phyloP scores from a whole-genome alignment of 2,888 invertebrate species.

The Plemyria rubiginata region DNA sequence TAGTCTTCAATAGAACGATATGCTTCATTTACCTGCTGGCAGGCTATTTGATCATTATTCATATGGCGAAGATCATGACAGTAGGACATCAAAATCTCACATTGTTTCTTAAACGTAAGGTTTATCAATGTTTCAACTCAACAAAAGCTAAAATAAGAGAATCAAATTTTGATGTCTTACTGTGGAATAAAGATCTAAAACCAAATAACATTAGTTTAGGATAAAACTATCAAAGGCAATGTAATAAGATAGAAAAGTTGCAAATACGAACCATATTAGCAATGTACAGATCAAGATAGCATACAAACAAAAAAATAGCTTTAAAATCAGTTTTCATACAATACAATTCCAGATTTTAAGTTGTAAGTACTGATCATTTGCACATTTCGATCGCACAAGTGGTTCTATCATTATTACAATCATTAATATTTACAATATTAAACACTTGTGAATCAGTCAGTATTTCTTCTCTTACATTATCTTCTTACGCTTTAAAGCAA shows the following conservation, averaged over 20 bases:
- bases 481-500: constrained; percentile 42
- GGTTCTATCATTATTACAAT: constrained; percentile 65
- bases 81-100: constrained; percentile 33
- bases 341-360: constrained; percentile 70
- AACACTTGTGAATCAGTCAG: constrained; percentile 81
- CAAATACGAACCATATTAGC: constrained; percentile 57
- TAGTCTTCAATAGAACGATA: constrained; percentile 84
- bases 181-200: constrained; percentile 40
- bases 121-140: constrained; percentile 26
- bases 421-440: constrained; percentile 80
- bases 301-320: constrained; percentile 44
- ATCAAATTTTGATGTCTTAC: constrained; percentile 29
- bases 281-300: constrained; percentile 60
- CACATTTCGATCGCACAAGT: constrained; percentile 67
- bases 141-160: constrained; percentile 24
- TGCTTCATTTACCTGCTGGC: constrained; percentile 83
- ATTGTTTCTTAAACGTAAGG: constrained; percentile 6
- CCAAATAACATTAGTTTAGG: constrained; percentile 56
- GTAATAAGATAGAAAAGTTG: constrained; percentile 65
- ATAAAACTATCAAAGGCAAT: constrained; percentile 72
- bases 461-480: constrained; percentile 51
- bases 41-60: constrained; percentile 47
- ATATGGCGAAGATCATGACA: constrained; percentile 28
- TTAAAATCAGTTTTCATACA: constrained; percentile 47
- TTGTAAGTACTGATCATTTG: constrained; percentile 52